Base-by-base conservation (phyloP, 2,888 invertebrate genomes). In the Drosophila percnosoma region DNA sequence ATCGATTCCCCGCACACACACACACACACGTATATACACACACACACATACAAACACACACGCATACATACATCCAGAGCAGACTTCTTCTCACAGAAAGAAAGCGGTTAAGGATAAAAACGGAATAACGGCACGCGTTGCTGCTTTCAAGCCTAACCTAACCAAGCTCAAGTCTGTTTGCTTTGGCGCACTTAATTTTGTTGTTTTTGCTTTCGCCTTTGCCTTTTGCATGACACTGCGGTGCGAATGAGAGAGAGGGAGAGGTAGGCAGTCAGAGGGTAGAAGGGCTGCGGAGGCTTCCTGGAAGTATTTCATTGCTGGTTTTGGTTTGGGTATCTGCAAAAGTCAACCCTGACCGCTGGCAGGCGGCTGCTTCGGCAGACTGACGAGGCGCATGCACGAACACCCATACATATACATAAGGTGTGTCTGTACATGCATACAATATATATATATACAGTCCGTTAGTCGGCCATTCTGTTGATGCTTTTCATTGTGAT, bases 341-440 rank as follows among this genome's bases (percentile, higher is more conserved):
- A 70, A 87, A 89, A 83, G 83, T 83, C 83, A 83, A 87, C 89
- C 89, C 89, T 89, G 89, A 89, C 83, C 83, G 82, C 79, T 82
- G 76, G 48, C 54, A 45, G 15, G 45, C 45, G 24, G 4, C 45
- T 45, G 45, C 45, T 45, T 75, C 67, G 70, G 57, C 63, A 68
- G 68, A 63, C 75, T 74, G 81, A 59, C 59, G 89, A 80, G 68
- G 89, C 83, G 88, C 88, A 82, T 82, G 83, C 83, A 82, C 88
- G 88, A 85, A 59, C 74, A 68, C 69, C 72, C 63, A 67, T 64
- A 87, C 67, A 76, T 13, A 70, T 51, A 64, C 53, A 73, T 57
- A 49, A 49, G 49, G 27, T 15, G 52, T 31, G 21, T 10, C 21
- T 18, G 49, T 27, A 49, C 24, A 80, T 13, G 52, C 18, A 58